Conservation (phyloP, 2,797 vertebrate genomes). For the Sebastes kiyomatsui region DNA sequence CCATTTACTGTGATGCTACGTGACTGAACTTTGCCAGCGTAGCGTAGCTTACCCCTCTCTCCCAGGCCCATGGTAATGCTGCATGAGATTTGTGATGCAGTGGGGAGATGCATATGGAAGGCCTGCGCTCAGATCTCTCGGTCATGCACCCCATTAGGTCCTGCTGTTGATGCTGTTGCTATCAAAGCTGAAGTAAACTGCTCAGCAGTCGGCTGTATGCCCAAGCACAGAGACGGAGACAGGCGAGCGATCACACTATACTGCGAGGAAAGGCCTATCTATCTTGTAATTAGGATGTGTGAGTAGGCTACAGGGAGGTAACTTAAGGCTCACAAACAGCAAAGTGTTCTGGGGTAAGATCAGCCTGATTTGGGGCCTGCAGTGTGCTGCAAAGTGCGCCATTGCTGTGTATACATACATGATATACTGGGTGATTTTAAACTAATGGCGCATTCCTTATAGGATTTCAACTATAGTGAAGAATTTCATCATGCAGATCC, state of each 20-base stretch:
- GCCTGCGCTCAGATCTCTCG: constrained; percentile 77
- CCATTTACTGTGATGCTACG: constrained; percentile 80
- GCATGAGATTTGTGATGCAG: constrained; percentile 81
- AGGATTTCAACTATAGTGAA: constrained; percentile 66
- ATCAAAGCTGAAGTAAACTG: constrained; percentile 79
- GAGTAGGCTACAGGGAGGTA: constrained; percentile 68
- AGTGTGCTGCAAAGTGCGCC: constrained; percentile 23
- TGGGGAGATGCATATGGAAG: constrained; percentile 83
- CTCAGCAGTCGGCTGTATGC: constrained; percentile 75
- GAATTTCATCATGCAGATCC: constrained; percentile 77
- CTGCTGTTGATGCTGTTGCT: constrained; percentile 74
- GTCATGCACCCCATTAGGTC: constrained; percentile 82
- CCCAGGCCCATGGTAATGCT: constrained; percentile 75
- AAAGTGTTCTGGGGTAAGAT: constrained; percentile 38
- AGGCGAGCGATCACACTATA: constrained; percentile 60
- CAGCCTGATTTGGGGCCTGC: constrained; percentile 31
- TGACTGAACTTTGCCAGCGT: constrained; percentile 79
- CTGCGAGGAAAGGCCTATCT: constrained; percentile 56
- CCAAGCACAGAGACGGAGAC: constrained; percentile 67
- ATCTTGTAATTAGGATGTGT: constrained; percentile 75
- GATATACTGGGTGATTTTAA: constrained; percentile 43
- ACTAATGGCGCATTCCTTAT: constrained; percentile 55
- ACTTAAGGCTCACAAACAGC: constrained; percentile 51
- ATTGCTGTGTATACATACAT: constrained; percentile 23
- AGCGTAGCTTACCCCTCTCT: constrained; percentile 71